Evolutionary conservation across 2,797 vertebrate species (phyloP).

Genomic region (Sebastes matsubarae): DNA sequence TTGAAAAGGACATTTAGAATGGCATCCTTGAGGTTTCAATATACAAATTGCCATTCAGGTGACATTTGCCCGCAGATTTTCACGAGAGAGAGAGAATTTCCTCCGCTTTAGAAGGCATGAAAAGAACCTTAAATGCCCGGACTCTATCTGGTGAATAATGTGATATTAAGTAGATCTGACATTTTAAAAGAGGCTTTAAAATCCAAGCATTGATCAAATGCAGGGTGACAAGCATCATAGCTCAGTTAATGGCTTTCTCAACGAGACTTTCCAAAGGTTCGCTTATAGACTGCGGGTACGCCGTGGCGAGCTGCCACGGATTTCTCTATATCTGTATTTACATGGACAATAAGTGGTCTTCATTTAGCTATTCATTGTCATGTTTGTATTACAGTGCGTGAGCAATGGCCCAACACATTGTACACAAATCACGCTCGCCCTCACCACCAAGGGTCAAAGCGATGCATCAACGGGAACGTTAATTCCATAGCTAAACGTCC

Average conservation of each 20-base stretch:
- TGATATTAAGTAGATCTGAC: constrained; percentile 74
- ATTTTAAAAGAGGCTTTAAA: constrained; percentile 76
- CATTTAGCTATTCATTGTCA: constrained; percentile 16
- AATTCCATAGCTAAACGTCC: neutral
- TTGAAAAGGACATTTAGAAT: constrained; percentile 27
- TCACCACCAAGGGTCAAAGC: neutral
- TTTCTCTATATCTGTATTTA: constrained; percentile 28
- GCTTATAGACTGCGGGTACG: constrained; percentile 30
- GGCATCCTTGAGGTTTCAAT: constrained; percentile 24
- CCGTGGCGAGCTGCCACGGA: constrained; percentile 1
- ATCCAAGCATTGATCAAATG: constrained; percentile 68
- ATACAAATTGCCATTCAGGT: constrained; percentile 53
- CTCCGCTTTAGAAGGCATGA: constrained; percentile 39
- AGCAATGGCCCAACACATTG: neutral
- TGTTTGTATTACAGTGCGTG: neutral
- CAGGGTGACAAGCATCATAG: constrained; percentile 69
- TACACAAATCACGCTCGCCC: neutral
- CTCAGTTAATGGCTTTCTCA: constrained; percentile 62
- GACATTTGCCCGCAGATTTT: constrained; percentile 58
- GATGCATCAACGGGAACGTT: neutral
- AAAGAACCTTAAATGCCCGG: constrained; percentile 44
- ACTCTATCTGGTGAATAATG: constrained; percentile 63
- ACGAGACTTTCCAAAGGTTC: constrained; percentile 44
- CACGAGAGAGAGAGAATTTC: constrained; percentile 22
- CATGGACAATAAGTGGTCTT: neutral